These are phyloP conservation scores for Pollenia angustigena DNA, from an alignment of 2,888 invertebrate genomes.

Conservation along the genomic window DNA sequence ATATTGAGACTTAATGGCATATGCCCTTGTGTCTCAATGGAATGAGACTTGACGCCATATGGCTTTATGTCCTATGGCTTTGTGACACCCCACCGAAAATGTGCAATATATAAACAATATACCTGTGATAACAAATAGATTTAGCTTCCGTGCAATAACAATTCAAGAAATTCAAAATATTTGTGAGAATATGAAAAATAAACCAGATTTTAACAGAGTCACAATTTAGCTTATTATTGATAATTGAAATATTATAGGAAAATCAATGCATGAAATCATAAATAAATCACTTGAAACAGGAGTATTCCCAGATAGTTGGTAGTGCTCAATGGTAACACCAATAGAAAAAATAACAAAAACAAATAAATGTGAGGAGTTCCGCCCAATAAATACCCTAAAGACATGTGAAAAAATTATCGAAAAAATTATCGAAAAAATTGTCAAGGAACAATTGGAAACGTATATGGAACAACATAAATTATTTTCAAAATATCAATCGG, in stretches of 20 bases:
- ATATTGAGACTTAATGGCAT: too few relatives aligned
- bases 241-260: background rate
- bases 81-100: too few relatives aligned
- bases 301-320: background rate
- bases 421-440: background rate
- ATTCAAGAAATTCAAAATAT: background rate
- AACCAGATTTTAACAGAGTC: background rate
- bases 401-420: background rate
- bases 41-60: too few relatives aligned
- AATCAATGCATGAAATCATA: background rate
- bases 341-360: conserved; percentile 11
- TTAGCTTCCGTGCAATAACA: too few relatives aligned
- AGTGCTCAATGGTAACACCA: background rate
- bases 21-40: too few relatives aligned
- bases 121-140: too few relatives aligned
- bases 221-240: background rate
- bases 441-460: conserved; percentile 2
- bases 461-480: background rate
- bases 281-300: conserved; percentile 8
- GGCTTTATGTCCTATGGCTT: too few relatives aligned
- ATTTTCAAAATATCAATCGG: background rate
- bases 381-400: background rate
- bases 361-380: conserved; percentile 11
- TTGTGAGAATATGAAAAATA: background rate
- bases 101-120: too few relatives aligned